Conservation (phyloP, 2,888 invertebrate genomes). For the Trissolcus brochymenae region DNA sequence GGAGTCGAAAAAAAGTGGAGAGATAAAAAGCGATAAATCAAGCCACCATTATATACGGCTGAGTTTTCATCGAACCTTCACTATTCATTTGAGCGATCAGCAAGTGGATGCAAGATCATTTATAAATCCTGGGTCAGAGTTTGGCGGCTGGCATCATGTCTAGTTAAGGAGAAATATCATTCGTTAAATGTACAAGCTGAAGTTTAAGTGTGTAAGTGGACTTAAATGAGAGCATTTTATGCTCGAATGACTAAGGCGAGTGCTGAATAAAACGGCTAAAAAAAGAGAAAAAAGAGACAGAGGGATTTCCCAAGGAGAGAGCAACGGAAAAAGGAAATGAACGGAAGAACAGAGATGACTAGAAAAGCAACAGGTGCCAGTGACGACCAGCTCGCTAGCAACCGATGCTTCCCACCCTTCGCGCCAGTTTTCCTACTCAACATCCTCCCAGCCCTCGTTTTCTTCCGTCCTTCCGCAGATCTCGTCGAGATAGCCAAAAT, state of each 20-base stretch:
- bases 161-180: conserved; percentile 55
- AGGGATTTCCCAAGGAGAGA: conserved; percentile 53
- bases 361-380: conserved; percentile 75
- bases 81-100: no score
- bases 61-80: no score
- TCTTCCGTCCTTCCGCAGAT: conserved; percentile 64
- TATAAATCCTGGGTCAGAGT: no score
- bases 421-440: conserved; percentile 56
- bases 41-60: no score
- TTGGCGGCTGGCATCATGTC: conserved; percentile 34
- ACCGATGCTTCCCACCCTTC: conserved; percentile 41
- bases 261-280: conserved; percentile 54
- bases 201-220: conserved; percentile 58
- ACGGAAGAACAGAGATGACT: conserved; percentile 64
- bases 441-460: conserved; percentile 57
- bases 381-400: conserved; percentile 68
- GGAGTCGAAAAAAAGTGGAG: no score
- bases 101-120: no score
- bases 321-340: conserved; percentile 56
- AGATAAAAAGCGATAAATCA: no score
- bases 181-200: conserved; percentile 51
- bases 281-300: conserved; percentile 50
- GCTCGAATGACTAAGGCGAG: conserved; percentile 56
- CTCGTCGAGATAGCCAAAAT: conserved; percentile 73
- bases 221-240: conserved; percentile 58